Base-by-base conservation (phyloP, 53 echinoderm and acorn worm species). In the Zoroaster sp. region DNA sequence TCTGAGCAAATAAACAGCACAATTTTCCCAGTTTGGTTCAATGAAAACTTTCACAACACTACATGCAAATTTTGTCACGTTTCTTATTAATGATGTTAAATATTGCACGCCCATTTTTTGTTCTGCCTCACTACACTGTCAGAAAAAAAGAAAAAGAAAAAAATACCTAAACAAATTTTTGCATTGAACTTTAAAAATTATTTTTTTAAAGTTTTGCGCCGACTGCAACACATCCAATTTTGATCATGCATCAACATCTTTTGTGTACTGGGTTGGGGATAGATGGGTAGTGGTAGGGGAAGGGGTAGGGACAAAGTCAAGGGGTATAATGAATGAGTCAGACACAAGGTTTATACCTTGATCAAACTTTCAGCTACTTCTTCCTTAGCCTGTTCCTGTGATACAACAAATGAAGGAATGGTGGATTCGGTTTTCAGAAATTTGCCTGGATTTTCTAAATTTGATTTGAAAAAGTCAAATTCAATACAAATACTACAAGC, bases 371-470 rank as follows among this genome's bases (percentile, higher is more conserved):
- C 75, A n/a, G 91, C 69, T 12, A 93, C 93, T 88, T 93, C 93
- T 41, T 87, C 90, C 76, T 93, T 93, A 53, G 93, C 90, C 63
- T 93, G 93, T 74, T 93, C 93, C 93, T 93, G 85, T 85, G 85
- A 37, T 82, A 36, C 35, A 66, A 82, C 8, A 44, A 85, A 85
- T 30, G 70, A 85, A 49, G 70, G 46, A 85, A 46, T 47, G 70
- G 36, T 85, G 51, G 46, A 67, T 0, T 74, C n/a, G 40, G 40
- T 74, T 20, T 12, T n/a, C 49, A 8, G 14, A 47, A 47, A 47
- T 40, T 55, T 63, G 79, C 23, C 59, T 54, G 37, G 15, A 73
- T n/a, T 21, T 59, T 59, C 8, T 10, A 2, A 2, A n/a, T 28
- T 59, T 59, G 21, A 25, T n/a, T n/a, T n/a, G 0, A 9, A 0